Percentiles rank a stretch among this genome's conserved stretches.
These are phyloP conservation scores for Blera fallax DNA, from an alignment of 2,888 invertebrate species.

Conservation along the genomic window DNA sequence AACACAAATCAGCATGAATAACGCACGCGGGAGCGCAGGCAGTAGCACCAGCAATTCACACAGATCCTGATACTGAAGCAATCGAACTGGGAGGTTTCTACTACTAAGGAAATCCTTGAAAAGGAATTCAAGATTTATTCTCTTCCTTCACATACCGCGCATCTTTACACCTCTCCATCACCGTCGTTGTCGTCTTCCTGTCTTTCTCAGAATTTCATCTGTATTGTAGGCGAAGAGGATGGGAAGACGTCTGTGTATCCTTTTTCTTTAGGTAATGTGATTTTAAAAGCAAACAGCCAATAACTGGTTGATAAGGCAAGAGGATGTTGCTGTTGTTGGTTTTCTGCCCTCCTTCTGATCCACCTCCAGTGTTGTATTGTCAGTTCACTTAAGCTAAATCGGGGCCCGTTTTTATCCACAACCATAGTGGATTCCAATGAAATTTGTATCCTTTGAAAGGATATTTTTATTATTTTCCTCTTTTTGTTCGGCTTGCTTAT, in stretches of 20 bases:
- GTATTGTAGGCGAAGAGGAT: constrained; percentile 1
- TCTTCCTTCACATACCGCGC: constrained; percentile 13
- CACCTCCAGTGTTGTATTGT: constrained; percentile 32
- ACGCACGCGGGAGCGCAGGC: background rate
- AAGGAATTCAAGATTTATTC: constrained; percentile 59
- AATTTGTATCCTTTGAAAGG: constrained; percentile 66
- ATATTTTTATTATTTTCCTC: constrained; percentile 7
- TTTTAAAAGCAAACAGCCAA: constrained; percentile 71
- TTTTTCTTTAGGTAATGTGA: constrained; percentile 52
- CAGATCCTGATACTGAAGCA: constrained; percentile 21
- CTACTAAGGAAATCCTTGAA: constrained; percentile 39
- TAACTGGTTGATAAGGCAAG: constrained; percentile 64
- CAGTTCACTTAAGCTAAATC: constrained; percentile 71
- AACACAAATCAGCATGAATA: constrained; percentile 60
- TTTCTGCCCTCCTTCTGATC: background rate
- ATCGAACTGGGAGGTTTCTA: background rate
- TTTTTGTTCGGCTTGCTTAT: constrained; percentile 20
- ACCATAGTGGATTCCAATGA: constrained; percentile 62
- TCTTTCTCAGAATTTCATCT: background rate
- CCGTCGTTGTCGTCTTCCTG: constrained; percentile 13
- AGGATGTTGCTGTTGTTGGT: constrained; percentile 50
- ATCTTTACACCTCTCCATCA: background rate
- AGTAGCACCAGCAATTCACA: constrained; percentile 8
- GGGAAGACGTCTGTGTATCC: constrained; percentile 1
- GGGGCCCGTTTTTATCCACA: constrained; percentile 63